Evolutionary conservation across 92 coral and sea anemone species (phyloP).

Genomic region (Bergia puertoricense): DNA sequence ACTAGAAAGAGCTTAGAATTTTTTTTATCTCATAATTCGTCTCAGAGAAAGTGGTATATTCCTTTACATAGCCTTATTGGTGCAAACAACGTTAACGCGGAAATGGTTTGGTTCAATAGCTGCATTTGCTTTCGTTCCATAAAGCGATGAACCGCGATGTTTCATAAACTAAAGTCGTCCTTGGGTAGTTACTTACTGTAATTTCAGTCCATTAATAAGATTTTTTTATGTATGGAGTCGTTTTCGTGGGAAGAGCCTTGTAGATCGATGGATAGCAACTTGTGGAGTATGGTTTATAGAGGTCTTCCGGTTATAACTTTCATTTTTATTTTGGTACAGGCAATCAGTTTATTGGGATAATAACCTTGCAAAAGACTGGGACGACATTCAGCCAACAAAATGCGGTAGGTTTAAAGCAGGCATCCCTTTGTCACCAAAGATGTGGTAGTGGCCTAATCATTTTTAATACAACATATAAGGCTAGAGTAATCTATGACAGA

Average conservation of each 20-base stretch:
- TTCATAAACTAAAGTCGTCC: no score
- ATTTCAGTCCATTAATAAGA: no score
- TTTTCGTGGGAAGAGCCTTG: no score
- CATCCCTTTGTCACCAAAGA: no score
- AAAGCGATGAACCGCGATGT: no score
- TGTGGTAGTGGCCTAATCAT: neutral
- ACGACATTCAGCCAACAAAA: constrained; percentile 57
- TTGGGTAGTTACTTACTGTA: no score
- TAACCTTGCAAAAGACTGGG: constrained; percentile 88
- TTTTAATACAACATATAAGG: neutral
- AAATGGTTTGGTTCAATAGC: neutral
- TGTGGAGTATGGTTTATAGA: neutral
- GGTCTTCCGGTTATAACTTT: neutral
- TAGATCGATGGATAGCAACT: no score
- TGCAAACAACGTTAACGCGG: neutral
- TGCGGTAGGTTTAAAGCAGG: constrained; percentile 42
- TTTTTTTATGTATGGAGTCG: no score
- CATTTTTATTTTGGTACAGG: constrained; percentile 43
- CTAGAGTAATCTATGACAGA: neutral
- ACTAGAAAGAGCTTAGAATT: neutral
- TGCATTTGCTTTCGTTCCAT: no score
- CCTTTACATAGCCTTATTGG: neutral
- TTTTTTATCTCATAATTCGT: constrained; percentile 16
- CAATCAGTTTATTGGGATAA: constrained; percentile 97
- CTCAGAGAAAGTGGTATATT: neutral